Evolutionary conservation across 2,113 vertebrate species (phyloP), one percentile per base, ranked within the genome.

Genomic region (Gadus macrocephalus): DNA sequence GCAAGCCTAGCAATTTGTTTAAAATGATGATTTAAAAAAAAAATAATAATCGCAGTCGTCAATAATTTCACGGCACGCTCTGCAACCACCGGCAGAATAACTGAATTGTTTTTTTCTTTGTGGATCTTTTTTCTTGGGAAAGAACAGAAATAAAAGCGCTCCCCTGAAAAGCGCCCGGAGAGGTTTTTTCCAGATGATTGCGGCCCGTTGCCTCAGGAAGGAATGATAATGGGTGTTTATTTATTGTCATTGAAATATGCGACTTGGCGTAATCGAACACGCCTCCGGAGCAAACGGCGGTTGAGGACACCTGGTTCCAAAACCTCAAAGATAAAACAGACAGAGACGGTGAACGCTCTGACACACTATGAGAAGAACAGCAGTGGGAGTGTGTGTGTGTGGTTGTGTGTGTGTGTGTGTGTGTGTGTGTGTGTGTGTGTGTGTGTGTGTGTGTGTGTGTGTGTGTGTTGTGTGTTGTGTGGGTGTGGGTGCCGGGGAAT

Each of bases 171-270:
- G 31, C 31, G 31, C 31, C 31, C 31, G 6, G 31, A 35, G 31
- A 63, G 15, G 25, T 72, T 68, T 17, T 17, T 64, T 68, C 74
- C 68, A 82, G 68, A 38, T 66, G 60, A 60, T 70, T 75, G 70
- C 72, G 83, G 79, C 78, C 80, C 71, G 73, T 53, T 15, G 79
- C 75, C 61, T 55, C 53, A 78, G 80, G 85, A 86, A 89, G 83
- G 73, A 74, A 86, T 80, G 82, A 80, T 86, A 88, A 89, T 86
- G 81, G 73, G 31, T 86, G 82, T 89, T 87, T 88, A 82, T 90
- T 88, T 84, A 84, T 86, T 88, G 80, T 82, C 81, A 74, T 69
- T 75, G 73, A 87, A 87, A 73, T 85, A 85, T 81, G 83, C 72
- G 75, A 64, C 65, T 16, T 25, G 17, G 70, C 0, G 67, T 76